These are phyloP conservation scores for Drosophila recens DNA, from an alignment of 2,888 invertebrate genomes.

Conservation along the genomic window DNA sequence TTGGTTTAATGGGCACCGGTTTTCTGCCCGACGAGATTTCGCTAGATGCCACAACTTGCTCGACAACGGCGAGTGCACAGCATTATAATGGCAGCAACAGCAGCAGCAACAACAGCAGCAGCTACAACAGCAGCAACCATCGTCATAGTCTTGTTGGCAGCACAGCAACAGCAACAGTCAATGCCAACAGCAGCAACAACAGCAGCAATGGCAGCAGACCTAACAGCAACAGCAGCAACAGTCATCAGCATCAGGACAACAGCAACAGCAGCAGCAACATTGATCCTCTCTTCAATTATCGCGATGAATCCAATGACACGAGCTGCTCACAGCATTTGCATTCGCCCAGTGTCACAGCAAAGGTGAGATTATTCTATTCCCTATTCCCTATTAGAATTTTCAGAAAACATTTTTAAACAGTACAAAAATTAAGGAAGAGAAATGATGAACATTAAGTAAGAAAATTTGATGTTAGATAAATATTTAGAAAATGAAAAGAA, in stretches of 20 bases:
- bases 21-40: conserved; percentile 89
- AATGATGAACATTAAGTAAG: too few species aligned
- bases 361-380: conserved; percentile 85
- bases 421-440: not conserved
- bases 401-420: not conserved
- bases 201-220: conserved; percentile 73
- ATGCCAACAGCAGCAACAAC: conserved; percentile 54
- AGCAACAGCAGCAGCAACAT: conserved; percentile 81
- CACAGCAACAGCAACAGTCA: conserved; percentile 37
- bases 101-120: conserved; percentile 37
- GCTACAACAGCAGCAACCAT: conserved; percentile 45
- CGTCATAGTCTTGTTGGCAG: conserved; percentile 40
- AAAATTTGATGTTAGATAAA: too few species aligned
- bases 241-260: conserved; percentile 52
- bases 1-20: conserved; percentile 91
- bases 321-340: conserved; percentile 88
- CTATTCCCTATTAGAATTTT: not conserved
- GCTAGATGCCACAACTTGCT: conserved; percentile 84
- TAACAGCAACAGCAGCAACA: conserved; percentile 40
- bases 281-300: conserved; percentile 89
- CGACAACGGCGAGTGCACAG: conserved; percentile 69
- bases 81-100: conserved; percentile 46
- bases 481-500: too few species aligned
- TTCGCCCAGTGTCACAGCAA: conserved; percentile 90
- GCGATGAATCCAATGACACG: conserved; percentile 87